A percentile compares a stretch with the other conserved stretches of the same genome.
Conservation (phyloP, 2,888 invertebrate genomes). For the Cremastinae sp. region DNA sequence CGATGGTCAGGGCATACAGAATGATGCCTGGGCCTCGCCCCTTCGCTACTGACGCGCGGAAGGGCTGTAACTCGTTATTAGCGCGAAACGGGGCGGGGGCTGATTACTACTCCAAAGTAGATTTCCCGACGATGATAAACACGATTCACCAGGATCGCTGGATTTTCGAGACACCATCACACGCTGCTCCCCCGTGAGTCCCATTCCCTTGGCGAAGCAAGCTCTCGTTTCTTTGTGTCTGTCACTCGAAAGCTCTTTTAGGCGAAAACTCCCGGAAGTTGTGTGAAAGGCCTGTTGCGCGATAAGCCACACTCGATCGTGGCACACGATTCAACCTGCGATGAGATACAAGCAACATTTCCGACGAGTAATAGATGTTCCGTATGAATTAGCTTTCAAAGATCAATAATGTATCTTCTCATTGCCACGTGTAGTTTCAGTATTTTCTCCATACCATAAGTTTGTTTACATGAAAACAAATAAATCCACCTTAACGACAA, state of each 20-base stretch:
- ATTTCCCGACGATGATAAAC: constrained; percentile 76
- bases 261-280: constrained; percentile 38
- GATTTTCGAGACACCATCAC: constrained; percentile 46
- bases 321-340: constrained; percentile 34
- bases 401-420: background rate
- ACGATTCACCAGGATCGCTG: constrained; percentile 71
- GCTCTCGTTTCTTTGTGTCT: constrained; percentile 22
- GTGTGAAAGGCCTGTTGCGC: constrained; percentile 27
- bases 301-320: constrained; percentile 54
- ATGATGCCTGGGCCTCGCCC: constrained; percentile 59
- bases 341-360: constrained; percentile 44
- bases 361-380: constrained; percentile 10
- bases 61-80: constrained; percentile 79
- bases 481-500: no score
- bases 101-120: constrained; percentile 76
- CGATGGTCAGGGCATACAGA: constrained; percentile 38
- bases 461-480: no score
- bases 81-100: constrained; percentile 70
- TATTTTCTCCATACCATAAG: no score
- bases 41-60: constrained; percentile 63
- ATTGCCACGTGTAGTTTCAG: no score
- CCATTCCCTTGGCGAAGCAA: constrained; percentile 15
- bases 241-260: constrained; percentile 49
- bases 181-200: constrained; percentile 20
- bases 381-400: constrained; percentile 27